These are phyloP conservation scores for Albula goreensis DNA, from an alignment of 2,113 vertebrate genomes.

Conservation along the genomic window DNA sequence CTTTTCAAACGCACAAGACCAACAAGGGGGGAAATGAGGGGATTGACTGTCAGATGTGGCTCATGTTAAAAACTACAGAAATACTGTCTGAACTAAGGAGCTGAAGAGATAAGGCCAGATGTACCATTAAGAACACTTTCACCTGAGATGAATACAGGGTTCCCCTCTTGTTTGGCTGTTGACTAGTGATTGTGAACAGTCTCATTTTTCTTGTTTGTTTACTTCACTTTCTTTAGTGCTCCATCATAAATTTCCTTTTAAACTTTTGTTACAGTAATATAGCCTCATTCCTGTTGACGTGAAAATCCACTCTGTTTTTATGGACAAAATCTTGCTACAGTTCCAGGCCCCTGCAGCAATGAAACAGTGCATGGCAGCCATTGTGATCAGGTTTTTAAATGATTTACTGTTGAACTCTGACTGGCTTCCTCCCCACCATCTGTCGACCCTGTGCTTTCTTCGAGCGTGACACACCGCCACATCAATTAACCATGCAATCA, in stretches of 20 bases:
- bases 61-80: neutral
- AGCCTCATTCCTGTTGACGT: neutral
- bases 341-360: neutral
- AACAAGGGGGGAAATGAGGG: neutral
- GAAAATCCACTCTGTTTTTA: neutral
- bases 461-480: neutral
- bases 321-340: neutral
- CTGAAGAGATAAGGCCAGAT: neutral
- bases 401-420: neutral
- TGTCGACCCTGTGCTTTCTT: neutral
- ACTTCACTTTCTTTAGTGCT: neutral
- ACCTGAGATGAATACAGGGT: neutral
- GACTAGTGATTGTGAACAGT: neutral
- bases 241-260: neutral
- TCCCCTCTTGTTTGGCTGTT: neutral
- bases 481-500: conserved; percentile 14
- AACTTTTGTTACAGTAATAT: neutral
- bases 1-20: neutral
- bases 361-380: neutral
- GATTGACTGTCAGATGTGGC: neutral
- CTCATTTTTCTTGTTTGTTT: neutral
- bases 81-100: neutral
- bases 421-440: neutral
- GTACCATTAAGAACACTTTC: neutral
- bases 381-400: neutral